A percentile compares a stretch with the other conserved stretches of the same genome.
Evolutionary conservation across 2,888 invertebrate species (phyloP).

Genomic region (Orgyia antiqua): DNA sequence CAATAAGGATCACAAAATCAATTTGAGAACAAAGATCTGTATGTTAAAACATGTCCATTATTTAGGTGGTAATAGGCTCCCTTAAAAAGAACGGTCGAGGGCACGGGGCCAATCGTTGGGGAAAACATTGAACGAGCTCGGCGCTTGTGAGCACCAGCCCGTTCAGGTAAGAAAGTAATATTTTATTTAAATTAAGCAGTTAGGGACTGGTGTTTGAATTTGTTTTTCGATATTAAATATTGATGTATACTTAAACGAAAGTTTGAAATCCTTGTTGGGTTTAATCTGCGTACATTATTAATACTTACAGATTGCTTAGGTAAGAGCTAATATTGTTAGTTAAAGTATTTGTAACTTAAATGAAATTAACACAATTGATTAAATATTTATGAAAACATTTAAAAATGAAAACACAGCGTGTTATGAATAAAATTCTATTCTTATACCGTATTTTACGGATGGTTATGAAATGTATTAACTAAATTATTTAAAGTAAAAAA

Average conservation of each 20-base stretch:
- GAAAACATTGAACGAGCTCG: constrained; percentile 54
- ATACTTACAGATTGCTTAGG: constrained; percentile 14
- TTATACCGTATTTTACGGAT: no score
- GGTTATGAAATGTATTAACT: no score
- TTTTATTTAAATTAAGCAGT: constrained; percentile 59
- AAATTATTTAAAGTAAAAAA: no score
- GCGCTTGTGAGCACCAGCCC: constrained; percentile 45
- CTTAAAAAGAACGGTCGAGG: constrained; percentile 34
- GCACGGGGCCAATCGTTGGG: constrained; percentile 49
- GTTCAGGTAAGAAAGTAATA: constrained; percentile 50
- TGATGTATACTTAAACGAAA: constrained; percentile 28
- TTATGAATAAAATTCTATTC: no score
- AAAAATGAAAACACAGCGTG: no score
- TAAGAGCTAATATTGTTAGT: neutral
- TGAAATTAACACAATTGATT: neutral
- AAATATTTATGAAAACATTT: no score
- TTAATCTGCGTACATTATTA: constrained; percentile 19
- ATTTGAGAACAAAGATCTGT: constrained; percentile 54
- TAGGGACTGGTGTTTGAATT: constrained; percentile 40
- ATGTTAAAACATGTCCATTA: constrained; percentile 64
- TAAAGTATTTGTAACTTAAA: neutral
- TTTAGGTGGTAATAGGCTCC: constrained; percentile 49
- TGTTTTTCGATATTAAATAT: constrained; percentile 39
- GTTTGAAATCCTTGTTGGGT: constrained; percentile 16
- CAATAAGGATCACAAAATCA: constrained; percentile 60